Conservation (phyloP, 2,113 vertebrate species). For the Pseudopodoces humilis region DNA sequence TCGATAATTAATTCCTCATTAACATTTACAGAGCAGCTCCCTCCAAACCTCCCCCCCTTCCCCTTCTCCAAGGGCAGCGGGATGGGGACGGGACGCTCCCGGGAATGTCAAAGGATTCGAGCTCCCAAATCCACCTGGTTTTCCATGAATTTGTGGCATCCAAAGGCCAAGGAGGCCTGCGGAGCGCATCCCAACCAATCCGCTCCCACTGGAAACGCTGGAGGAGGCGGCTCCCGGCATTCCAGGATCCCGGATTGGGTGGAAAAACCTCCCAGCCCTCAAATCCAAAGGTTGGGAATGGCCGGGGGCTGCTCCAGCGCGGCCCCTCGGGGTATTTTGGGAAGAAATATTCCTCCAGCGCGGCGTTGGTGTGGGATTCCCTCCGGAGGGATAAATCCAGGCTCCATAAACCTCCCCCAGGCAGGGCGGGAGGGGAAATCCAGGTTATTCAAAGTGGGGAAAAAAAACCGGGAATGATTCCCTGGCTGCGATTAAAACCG, state of each 20-base stretch:
- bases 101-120: background rate
- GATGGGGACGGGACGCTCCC: background rate
- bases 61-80: background rate
- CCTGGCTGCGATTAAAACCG: background rate
- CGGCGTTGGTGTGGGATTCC: background rate
- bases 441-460: background rate
- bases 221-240: accelerated
- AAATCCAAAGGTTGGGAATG: background rate
- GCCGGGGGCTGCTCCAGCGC: background rate
- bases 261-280: no score
- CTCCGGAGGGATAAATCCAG: background rate
- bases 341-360: background rate
- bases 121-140: background rate
- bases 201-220: accelerated
- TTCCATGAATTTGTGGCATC: background rate
- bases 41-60: background rate
- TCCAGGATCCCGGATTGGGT: background rate
- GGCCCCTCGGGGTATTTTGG: background rate
- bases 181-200: accelerated
- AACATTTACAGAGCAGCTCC: background rate
- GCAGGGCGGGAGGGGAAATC: background rate
- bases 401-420: background rate
- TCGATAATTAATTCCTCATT: background rate
- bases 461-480: background rate
- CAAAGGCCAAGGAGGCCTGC: background rate